Evolutionary conservation across 2,888 invertebrate genomes (phyloP).

Genomic region (Leptinotarsa tumamoca): DNA sequence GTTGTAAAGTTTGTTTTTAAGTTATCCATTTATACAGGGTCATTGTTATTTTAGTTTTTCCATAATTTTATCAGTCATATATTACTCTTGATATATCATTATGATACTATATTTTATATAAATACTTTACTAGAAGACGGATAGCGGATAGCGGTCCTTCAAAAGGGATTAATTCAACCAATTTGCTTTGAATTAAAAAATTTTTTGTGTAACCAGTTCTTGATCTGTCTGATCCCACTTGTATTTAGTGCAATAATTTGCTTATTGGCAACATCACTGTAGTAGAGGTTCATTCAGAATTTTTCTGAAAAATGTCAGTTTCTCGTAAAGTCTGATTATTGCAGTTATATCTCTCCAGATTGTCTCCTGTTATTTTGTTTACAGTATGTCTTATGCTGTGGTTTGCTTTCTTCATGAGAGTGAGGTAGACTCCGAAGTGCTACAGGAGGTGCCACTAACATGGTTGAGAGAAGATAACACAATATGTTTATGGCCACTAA

Average conservation of each 20-base stretch:
- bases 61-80: too few species aligned
- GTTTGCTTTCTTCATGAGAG: neutral
- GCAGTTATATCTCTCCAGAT: neutral
- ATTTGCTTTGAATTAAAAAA: too few species aligned
- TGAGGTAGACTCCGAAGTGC: neutral
- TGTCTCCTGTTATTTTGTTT: neutral
- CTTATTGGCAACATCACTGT: neutral
- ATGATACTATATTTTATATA: neutral
- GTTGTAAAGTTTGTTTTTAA: neutral
- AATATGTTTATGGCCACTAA: constrained; percentile 11
- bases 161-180: neutral
- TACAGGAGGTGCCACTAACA: constrained; percentile 2
- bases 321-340: neutral
- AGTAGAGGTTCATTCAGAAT: neutral
- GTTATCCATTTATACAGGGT: too few species aligned
- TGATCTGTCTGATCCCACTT: neutral
- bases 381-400: neutral
- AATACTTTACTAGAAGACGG: neutral
- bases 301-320: neutral
- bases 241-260: neutral
- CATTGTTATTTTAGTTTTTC: too few species aligned
- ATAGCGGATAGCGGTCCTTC: neutral
- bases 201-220: too few species aligned
- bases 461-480: constrained; percentile 5
- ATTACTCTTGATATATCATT: too few species aligned